Base-by-base conservation (phyloP, 2,888 invertebrate genomes). In the Physocephala rufipes region DNA sequence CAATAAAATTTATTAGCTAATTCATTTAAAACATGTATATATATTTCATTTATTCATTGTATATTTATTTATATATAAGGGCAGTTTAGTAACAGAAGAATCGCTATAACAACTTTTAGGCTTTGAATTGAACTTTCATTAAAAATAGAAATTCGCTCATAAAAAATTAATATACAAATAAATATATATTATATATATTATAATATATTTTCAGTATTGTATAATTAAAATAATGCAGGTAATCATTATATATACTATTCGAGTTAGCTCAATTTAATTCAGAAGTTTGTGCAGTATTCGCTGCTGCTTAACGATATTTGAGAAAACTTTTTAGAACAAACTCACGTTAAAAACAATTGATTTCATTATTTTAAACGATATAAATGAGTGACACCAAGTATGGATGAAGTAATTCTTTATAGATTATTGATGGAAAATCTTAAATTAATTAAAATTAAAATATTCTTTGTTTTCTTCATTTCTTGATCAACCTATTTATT, bases 21-120 rank as follows among this genome's bases (percentile, higher is more conserved):
- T 36, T 36, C 30, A 28, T 68, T 70, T 30, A 47, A 65, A 49
- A 19, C 19, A 13, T 49, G 12, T n/a, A 59, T 43, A 70, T 70
- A 71, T 59, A 66, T 61, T 71, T 71, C 36, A 61, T 71, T 71
- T 71, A 71, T 19, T 65, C 71, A 28, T 63, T 74, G 71, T 74
- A 73, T 74, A 74, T 74, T 74, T 74, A 28, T 74, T 74, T 74
- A 28, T 67, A 73, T 63, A 26, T 67, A 67, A 71, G 70, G 61
- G 66, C 70, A 77, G 74, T 69, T 77, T 78, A 79, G 78, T 78
- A 80, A 80, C 80, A 82, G 80, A 81, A 78, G 78, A 81, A 67
- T 70, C 61, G 70, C 67, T 74, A 76, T 71, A 76, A 76, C 74
- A 76, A 74, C 73, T 66, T 65, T 28, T 68, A 45, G 45, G 16